Evolutionary conservation across 2,797 vertebrate species (phyloP).

Genomic region (Intellagama lesueurii): DNA sequence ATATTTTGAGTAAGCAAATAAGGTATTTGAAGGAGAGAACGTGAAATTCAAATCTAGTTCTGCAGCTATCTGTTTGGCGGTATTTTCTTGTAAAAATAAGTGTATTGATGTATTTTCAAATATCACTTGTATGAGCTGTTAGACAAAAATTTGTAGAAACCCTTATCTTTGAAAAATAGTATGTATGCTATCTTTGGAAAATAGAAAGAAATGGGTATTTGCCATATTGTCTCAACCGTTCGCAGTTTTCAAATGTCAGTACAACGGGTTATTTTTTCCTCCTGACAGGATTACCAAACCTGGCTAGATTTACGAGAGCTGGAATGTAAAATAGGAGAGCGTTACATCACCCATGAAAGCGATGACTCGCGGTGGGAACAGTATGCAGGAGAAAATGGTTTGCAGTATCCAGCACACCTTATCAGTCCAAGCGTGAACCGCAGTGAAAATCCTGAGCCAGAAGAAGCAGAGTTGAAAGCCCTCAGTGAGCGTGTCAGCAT

Average conservation of each 20-base stretch:
- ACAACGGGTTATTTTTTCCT: slow-evolving; percentile 31
- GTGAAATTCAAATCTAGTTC: neutral
- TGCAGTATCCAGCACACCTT: slow-evolving; percentile 88
- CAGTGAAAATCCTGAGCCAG: slow-evolving; percentile 79
- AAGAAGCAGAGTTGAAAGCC: slow-evolving; percentile 90
- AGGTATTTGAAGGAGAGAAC: neutral
- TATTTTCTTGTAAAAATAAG: neutral
- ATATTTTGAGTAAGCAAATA: neutral
- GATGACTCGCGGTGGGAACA: slow-evolving; percentile 94
- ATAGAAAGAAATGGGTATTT: neutral
- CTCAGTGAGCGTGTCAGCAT: slow-evolving; percentile 96
- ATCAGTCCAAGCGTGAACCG: slow-evolving; percentile 74
- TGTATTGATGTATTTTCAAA: neutral
- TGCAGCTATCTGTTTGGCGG: neutral
- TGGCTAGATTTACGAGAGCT: slow-evolving; percentile 95
- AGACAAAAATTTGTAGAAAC: neutral
- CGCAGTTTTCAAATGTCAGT: slow-evolving; percentile 24
- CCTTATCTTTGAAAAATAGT: neutral
- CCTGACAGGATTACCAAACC: slow-evolving; percentile 92
- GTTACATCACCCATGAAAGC: slow-evolving; percentile 97
- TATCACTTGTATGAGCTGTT: no score
- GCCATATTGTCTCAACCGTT: slow-evolving; percentile 1
- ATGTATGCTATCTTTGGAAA: neutral
- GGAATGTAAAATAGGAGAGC: slow-evolving; percentile 91
- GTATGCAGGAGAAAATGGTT: slow-evolving; percentile 88